phyloP scores from a whole-genome alignment of 2,888 invertebrate species.

The Tyria jacobaeae region DNA sequence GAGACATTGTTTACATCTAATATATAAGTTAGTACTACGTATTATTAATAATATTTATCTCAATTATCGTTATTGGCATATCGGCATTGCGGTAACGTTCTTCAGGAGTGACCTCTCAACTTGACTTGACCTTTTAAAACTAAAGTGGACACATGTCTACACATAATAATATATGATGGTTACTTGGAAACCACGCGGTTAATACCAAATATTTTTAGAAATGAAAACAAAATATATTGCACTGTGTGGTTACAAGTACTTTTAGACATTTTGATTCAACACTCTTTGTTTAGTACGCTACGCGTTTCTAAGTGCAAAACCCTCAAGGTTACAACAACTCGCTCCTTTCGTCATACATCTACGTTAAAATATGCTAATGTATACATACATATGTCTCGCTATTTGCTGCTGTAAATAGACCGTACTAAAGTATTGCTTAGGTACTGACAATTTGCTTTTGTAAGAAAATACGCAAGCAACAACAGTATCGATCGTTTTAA shows the following conservation, averaged over 20 bases:
- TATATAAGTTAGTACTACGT: not conserved
- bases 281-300: not conserved
- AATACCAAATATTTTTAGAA: no score
- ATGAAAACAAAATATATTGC: no score
- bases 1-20: not conserved
- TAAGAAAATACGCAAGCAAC: not conserved
- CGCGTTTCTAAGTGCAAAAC: not conserved
- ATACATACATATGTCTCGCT: not conserved
- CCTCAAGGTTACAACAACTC: conserved; percentile 1
- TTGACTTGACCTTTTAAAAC: not conserved
- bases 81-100: not conserved
- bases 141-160: not conserved
- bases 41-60: not conserved
- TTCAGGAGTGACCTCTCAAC: not conserved
- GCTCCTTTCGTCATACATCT: not conserved
- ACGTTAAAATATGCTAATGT: not conserved
- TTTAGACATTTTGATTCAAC: not conserved
- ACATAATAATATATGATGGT: not conserved
- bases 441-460: not conserved
- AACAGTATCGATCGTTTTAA: not conserved
- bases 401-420: not conserved
- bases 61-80: not conserved
- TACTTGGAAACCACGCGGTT: not conserved
- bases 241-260: no score
- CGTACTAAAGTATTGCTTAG: not conserved